Conservation (phyloP, 2,113 vertebrate genomes). For the Rostratula benghalensis region DNA sequence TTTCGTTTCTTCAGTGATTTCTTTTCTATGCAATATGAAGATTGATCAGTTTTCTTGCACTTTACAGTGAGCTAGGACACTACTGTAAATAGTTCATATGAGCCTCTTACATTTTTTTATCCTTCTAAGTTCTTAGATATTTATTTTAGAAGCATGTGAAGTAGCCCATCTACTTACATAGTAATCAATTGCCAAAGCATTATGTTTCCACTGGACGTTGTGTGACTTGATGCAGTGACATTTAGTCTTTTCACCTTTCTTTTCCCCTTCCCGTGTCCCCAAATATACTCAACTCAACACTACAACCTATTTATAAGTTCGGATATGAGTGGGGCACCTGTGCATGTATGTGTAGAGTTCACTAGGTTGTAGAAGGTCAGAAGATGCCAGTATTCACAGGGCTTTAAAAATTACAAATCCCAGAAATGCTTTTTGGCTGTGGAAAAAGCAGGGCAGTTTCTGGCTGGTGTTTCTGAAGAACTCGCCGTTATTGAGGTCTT, state of each 20-base stretch:
- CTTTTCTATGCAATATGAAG: background rate
- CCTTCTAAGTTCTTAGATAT: background rate
- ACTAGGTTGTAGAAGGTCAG: background rate
- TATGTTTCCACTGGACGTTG: background rate
- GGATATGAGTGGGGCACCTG: background rate
- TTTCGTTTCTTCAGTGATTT: background rate
- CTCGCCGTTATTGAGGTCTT: fast-evolving
- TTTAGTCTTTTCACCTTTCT: background rate
- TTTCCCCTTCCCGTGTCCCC: too few species aligned
- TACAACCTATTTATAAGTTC: background rate
- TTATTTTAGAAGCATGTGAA: background rate
- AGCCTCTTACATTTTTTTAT: background rate
- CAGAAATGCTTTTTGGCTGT: background rate
- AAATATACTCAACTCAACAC: background rate
- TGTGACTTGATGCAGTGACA: background rate
- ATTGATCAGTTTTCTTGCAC: background rate
- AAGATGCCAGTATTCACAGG: background rate
- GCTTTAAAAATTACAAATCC: background rate
- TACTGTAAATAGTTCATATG: background rate
- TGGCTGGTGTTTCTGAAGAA: background rate
- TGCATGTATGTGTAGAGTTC: fast-evolving
- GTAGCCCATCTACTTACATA: background rate
- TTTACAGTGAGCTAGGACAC: too few species aligned
- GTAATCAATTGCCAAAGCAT: background rate
- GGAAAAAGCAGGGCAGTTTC: background rate